Evolutionary conservation across 2,888 invertebrate genomes (phyloP), one percentile per base, ranked within the genome.

Genomic region (Lasioglossum zephyrum): DNA sequence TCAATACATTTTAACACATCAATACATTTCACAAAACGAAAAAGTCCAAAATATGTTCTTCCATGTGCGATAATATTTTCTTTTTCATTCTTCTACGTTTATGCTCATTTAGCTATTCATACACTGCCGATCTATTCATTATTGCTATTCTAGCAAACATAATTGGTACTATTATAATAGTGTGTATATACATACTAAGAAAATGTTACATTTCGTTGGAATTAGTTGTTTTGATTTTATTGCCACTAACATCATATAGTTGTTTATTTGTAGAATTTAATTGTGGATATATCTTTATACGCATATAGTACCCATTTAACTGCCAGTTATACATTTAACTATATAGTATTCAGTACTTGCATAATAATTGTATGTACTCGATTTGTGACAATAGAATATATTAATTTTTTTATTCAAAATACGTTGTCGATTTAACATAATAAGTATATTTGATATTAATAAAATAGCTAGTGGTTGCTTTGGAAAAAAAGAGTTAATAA

Each of bases 71-170:
- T 80, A 76, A 76, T 80, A 66, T 70, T 79, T 69, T 85, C 90
- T 90, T 89, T 87, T 81, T 90, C 75, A 66, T 69, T 75, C 60
- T 86, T 86, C 82, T 84, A 85, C 11, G 16, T 26, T 90, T 88
- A 88, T 70, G 88, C 91, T 88, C 84, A 83, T 75, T 75, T 87
- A 88, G 89, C 85, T 91, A 92, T 92, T 91, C 87, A 91, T 90
- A 92, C 92, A 94, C 94, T 94, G 94, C 93, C 94, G 92, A 93
- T 87, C 92, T 87, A 92, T 91, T 87, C 86, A 92, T 92, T 90
- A 85, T 90, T 89, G 89, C 84, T 88, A 81, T 89, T 83, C 88
- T 84, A 77, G 57, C 31, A 89, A 73, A 86, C 79, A 77, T 83
- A 85, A 85, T 91, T 85, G 79, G 87, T 91, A 86, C 57, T n/a